Base-by-base conservation (phyloP, 2,797 vertebrate genomes). In the Enoplosus armatus region DNA sequence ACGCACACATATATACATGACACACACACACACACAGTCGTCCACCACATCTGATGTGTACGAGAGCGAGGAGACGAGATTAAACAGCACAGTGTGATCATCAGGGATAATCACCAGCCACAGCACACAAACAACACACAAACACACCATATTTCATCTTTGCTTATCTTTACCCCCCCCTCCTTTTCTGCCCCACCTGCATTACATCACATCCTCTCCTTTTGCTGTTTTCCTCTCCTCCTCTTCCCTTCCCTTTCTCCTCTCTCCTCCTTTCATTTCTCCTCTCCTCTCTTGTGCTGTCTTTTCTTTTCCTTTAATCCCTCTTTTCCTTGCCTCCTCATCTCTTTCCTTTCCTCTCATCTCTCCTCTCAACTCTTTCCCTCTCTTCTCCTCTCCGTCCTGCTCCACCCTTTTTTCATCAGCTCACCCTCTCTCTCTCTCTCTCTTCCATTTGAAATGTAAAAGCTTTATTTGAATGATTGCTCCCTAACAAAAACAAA, bases 61-160 rank as follows among this genome's bases (percentile, higher is more conserved):
- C 26, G 74, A n/a, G 73, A 24, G 54, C 37, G 1, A 27, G 29
- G 29, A 72, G 72, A 77, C 11, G 2, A 75, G 79, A 82, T 80
- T 80, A 84, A 82, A 64, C 69, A 55, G 35, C 45, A 15, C 12
- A 3, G 85, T 81, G 75, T 89, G 85, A 90, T 86, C 61, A 76
- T 80, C 24, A 0, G 18, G 43, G 81, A 84, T 80, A 83, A 87
- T 84, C 77, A 64, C 66, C 56, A 60, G 53, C 43, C 53, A 50
- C 37, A 61, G 11, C 47, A 77, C 27, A 63, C 50, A 43, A 16
- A 58, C 29, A 68, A 47, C 7, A 48, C 37, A 50, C 31, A n/a
- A 39, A 29, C 53, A 51, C 35, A 62, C 4, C 27, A 51, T 20
- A n/a, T 51, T 69, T 59, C 59, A 69, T 71, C 63, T 73, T 69